Conservation (phyloP, 2,797 vertebrate genomes). For the Momotus momota region DNA sequence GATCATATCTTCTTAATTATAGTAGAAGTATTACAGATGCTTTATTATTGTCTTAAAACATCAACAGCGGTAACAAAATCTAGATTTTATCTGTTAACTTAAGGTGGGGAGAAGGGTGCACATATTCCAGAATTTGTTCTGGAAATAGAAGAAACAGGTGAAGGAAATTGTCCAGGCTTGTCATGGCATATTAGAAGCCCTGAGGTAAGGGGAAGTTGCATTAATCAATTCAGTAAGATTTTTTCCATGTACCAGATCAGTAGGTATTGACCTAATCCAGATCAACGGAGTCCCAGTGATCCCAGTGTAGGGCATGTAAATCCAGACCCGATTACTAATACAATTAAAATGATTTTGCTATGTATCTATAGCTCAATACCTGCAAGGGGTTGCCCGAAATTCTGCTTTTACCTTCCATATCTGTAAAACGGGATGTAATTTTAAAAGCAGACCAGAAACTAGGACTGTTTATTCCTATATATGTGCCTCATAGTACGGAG, state of each 20-base stretch:
- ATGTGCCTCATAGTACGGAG: background rate
- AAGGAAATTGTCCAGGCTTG: background rate
- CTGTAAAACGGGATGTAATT: background rate
- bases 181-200: background rate
- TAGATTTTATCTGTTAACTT: background rate
- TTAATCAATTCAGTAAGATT: background rate
- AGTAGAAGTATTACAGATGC: background rate
- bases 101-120: background rate
- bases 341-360: background rate
- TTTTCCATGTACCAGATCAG: background rate
- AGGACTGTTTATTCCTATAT: background rate
- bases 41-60: background rate
- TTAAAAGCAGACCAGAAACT: background rate
- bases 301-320: background rate
- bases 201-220: background rate
- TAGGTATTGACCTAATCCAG: background rate
- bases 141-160: background rate
- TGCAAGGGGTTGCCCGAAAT: background rate
- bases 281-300: fast-evolving
- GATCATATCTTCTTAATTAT: background rate
- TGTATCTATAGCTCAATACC: background rate
- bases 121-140: background rate
- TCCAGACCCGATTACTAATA: background rate
- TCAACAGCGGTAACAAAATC: background rate
- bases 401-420: background rate